These are phyloP conservation scores for Prionace glauca DNA, from an alignment of 2,797 vertebrate species.

Conservation along the genomic window DNA sequence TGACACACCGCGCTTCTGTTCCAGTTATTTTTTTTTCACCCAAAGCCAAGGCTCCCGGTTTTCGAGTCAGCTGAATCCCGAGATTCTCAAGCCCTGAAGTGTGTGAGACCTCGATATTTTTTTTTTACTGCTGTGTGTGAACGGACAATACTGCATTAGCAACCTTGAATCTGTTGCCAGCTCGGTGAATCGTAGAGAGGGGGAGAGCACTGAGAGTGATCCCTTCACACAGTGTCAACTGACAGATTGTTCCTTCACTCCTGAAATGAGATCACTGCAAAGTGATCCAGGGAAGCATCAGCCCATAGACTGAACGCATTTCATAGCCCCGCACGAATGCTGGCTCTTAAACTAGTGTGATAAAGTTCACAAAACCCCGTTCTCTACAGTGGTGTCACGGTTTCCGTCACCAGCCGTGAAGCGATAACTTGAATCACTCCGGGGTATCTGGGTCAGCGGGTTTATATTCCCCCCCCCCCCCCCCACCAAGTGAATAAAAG, in stretches of 20 bases:
- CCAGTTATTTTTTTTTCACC: neutral
- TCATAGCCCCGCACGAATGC: neutral
- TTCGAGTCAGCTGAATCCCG: neutral
- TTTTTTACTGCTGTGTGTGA: neutral
- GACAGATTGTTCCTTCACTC: neutral
- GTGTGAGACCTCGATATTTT: neutral
- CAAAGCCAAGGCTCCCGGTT: neutral
- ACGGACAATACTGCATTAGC: neutral
- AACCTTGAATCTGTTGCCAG: conserved; percentile 2
- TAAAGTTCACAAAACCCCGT: neutral
- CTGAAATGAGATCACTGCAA: conserved; percentile 24
- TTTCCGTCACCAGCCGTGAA: neutral
- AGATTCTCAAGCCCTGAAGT: neutral
- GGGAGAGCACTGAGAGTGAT: neutral
- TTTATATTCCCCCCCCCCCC: neutral
- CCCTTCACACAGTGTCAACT: neutral
- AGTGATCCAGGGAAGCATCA: neutral
- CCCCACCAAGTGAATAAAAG: neutral
- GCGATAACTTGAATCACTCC: neutral
- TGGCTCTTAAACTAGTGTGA: neutral
- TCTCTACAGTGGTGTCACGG: neutral
- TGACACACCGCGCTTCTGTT: neutral
- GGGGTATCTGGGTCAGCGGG: conserved; percentile 1
- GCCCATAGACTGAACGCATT: neutral
- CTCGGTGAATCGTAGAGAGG: neutral